Conservation (phyloP, 1,140 invertebrate genomes). For the Drosophila pseudoananassae region DNA sequence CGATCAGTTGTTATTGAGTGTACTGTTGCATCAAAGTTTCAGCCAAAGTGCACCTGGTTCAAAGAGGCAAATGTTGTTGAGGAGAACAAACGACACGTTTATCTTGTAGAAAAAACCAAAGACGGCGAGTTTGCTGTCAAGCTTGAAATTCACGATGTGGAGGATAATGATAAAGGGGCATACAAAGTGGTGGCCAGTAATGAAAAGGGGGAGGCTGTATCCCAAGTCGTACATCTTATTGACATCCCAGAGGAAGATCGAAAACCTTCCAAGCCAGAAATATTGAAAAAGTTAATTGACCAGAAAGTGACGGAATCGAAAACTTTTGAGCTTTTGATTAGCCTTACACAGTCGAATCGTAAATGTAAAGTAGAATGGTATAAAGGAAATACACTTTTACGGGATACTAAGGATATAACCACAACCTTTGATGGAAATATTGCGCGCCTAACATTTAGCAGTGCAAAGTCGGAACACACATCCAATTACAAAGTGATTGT, state of each 20-base stretch:
- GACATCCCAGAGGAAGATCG: slow-evolving; percentile 88
- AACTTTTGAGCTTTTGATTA: slow-evolving; percentile 90
- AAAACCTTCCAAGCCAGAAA: slow-evolving; percentile 86
- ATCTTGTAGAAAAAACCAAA: slow-evolving; percentile 72
- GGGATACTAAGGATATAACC: slow-evolving; percentile 88
- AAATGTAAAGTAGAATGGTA: slow-evolving; percentile 94
- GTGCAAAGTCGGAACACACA: slow-evolving; percentile 88
- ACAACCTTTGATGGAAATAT: slow-evolving; percentile 92
- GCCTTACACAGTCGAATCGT: slow-evolving; percentile 89
- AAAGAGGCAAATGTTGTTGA: slow-evolving; percentile 92
- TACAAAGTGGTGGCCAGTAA: slow-evolving; percentile 97
- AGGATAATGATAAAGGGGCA: slow-evolving; percentile 92
- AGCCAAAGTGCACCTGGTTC: slow-evolving; percentile 95
- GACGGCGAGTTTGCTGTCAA: slow-evolving; percentile 91
- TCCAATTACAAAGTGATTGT: slow-evolving; percentile 92
- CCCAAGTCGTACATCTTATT: slow-evolving; percentile 93
- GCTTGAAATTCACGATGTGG: slow-evolving; percentile 93
- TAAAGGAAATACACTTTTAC: slow-evolving; percentile 90
- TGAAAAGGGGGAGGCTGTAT: slow-evolving; percentile 96
- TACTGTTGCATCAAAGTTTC: slow-evolving; percentile 93
- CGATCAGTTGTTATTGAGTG: slow-evolving; percentile 96
- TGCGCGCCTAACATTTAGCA: slow-evolving; percentile 90
- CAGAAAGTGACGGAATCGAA: slow-evolving; percentile 91
- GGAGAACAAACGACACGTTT: slow-evolving; percentile 86
- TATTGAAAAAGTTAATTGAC: slow-evolving; percentile 89